These are phyloP conservation scores for Spatula versicolor DNA, from an alignment of 2,797 vertebrate genomes.

Conservation along the genomic window DNA sequence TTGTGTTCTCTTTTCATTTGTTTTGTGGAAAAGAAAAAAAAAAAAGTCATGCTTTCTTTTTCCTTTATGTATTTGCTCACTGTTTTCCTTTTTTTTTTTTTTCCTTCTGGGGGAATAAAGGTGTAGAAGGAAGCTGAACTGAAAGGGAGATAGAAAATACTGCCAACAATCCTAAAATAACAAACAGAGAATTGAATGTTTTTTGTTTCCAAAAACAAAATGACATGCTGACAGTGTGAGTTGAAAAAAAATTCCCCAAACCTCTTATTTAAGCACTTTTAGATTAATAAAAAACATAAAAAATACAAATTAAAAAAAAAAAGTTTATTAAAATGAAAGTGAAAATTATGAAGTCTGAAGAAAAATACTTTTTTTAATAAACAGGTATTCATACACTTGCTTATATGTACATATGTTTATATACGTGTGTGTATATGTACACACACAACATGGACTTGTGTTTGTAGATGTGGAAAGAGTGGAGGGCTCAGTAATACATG, in stretches of 20 bases:
- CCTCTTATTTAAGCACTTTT: neutral
- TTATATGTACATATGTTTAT: neutral
- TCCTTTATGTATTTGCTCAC: neutral
- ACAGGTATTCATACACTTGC: neutral
- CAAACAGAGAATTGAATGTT: neutral
- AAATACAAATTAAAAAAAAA: no score
- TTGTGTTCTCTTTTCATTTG: neutral
- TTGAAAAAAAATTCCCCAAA: neutral
- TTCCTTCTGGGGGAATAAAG: neutral
- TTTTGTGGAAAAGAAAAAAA: neutral
- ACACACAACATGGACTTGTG: neutral
- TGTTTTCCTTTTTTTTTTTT: neutral
- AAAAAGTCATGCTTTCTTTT: neutral
- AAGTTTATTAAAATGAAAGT: neutral
- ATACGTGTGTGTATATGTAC: no score
- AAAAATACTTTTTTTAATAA: neutral
- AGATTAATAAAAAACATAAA: neutral
- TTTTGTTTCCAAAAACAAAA: neutral
- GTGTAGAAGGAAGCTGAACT: neutral
- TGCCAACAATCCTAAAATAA: neutral
- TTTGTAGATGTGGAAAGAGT: neutral
- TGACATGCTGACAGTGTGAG: neutral
- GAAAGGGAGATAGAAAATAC: neutral
- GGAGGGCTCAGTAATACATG: neutral
- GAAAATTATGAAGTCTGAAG: neutral